Base-by-base conservation (phyloP, 2,113 vertebrate species). In the Tachysurus vachellii region DNA sequence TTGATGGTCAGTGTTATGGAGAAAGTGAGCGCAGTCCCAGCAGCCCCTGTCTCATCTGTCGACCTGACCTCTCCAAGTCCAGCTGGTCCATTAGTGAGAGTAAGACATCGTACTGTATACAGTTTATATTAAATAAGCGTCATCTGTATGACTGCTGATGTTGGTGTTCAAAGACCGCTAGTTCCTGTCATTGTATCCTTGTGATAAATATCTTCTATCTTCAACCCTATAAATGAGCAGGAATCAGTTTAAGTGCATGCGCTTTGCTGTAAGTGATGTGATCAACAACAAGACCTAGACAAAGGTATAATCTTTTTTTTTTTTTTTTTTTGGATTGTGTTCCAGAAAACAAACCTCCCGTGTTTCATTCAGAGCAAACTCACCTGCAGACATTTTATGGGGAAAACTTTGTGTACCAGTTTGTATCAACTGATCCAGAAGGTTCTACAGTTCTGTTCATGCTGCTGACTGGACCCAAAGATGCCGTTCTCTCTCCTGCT, bases 41-140 rank as follows among this genome's bases (percentile, higher is more conserved):
- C 89, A 97, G 93, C 85, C 93, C 96, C 54, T 98, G 96, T 89
- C 93, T 97, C 89, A 88, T 94, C 31, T 98, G 97, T 91, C 96
- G 92, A 87, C 95, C 97, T 0, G 91, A 96, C 44, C 85, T 94
- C n/a, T 97, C 97, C 90, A 95, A 92, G 71, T 93, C 96, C 90
- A 93, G 94, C 0, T 99, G 97, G 97, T 96, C 97, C 71, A 83
- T 94, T 89, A 91, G 92, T 91, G 95, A 97, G 93, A 94, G 97
- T 98, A 96, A 5, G 93, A 16, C 31, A 50, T 44, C 42, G 19
- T 12, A 53, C 11, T 36, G 36, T 79, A 64, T 31, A 50, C 19
- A 68, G 57, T 42, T 54, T 80, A 54, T 36, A 28, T 42, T 59
- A 44, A 75, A 2, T n/a, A n/a, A 36, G 10, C 62, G 31, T 23